Base-by-base conservation (phyloP, 1,140 invertebrate genomes). In the Tetranychus urticae region DNA sequence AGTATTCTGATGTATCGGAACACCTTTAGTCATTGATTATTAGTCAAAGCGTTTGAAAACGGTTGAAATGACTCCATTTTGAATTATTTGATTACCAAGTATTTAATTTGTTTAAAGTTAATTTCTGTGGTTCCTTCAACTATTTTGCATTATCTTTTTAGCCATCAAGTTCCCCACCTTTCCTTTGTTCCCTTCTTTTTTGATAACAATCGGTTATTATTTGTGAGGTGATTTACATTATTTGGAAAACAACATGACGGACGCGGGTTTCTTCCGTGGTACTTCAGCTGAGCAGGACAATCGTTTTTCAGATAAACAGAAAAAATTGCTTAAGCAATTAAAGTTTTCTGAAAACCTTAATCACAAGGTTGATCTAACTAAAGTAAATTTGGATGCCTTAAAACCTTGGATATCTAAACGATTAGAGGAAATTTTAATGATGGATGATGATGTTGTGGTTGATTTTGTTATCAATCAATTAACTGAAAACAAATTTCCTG, bases 401-500 rank as follows among this genome's bases (percentile, higher is more conserved):
- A 96, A 97, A 71, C 96, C 96, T 64, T 99, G 96, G 94, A 98
- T 99, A 67, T 86, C 89, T 35, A 83, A 89, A 68, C 88, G 90
- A 73, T 84, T 99, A 42, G 96, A 88, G 0, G 86, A 94, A 70
- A 82, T 97, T 47, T 77, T 99, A 36, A 73, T 86, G 81, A 67
- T 70, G 47, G 94, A 99, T 75, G 96, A 99, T 75, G 91, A 96
- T 73, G 93, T 99, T 14, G 82, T 99, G 55, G 85, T 94, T 63
- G 92, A 97, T 74, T 98, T 94, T 81, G 89, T 98, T 63, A 92
- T 94, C 77, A 97, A 96, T 75, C 93, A 97, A 76, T 77, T 99
- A 35, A 93, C 98, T 74, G 76, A 69, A 56, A 85, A 88, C 70
- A 88, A 88, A 80, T 8, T 75, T 77, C 89, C 93, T 33, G 92